Base-by-base conservation (phyloP, 2,888 invertebrate species). In the Patella depressa region DNA sequence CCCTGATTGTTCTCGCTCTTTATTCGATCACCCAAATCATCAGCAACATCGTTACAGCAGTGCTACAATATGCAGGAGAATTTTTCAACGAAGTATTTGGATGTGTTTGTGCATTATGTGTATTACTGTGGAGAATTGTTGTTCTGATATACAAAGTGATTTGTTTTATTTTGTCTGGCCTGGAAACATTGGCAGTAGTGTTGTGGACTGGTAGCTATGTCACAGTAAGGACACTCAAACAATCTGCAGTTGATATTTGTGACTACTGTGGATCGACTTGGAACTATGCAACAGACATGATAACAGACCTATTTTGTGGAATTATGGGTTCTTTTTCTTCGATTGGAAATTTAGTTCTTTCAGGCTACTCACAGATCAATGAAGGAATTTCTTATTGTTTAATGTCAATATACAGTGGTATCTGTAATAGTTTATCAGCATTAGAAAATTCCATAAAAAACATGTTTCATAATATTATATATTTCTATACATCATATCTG, bases 401-500 rank as follows among this genome's bases (percentile, higher is more conserved):
- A 54, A 59, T 59, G 19, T 65, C 73, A n/a, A 19, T 77, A 15
- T 69, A 70, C 15, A 65, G 34, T 24, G 53, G 53, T 73, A 24
- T 54, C 15, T 73, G 69, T 19, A 72, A 74, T 29, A 57, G 73
- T 71, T 9, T 70, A 12, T 29, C 78, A 11, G 53, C 73, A 29
- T 15, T 82, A n/a, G 45, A 75, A 54, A 73, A 74, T 34, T 12
- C 70, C 2, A 78, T 79, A 78, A 71, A 53, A 15, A 75, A 69
- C 15, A 7, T 72, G 11, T 72, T 74, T 5, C 24, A 71, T 2
- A 75, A 72, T 17, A 34, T 77, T 17, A 71, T 76, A 2, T 57
- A 72, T 24, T 55, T 83, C 34, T 73, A 86, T 17, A 84, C 81
- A 24, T 76, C 80, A 19, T 82, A 80, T 73, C 34, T 85, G 19